Conservation (phyloP, 1,140 invertebrate genomes). For the Penaeus japonicus region DNA sequence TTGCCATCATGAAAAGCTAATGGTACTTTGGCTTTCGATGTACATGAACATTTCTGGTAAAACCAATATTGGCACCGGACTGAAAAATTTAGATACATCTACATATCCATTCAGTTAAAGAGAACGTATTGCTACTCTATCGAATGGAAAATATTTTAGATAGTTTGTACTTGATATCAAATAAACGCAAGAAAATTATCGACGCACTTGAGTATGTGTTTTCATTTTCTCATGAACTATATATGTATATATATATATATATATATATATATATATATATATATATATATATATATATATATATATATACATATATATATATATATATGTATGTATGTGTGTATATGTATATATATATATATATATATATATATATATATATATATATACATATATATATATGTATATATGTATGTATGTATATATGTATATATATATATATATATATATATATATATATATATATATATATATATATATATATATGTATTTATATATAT, state of each 20-base stretch:
- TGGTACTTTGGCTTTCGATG: not conserved
- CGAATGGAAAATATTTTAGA: not conserved
- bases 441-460: not conserved
- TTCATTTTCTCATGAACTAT: too few relatives aligned
- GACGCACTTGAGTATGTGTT: too few relatives aligned
- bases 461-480: not conserved
- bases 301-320: not conserved
- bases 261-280: slow-evolving; percentile 15
- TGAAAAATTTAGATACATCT: not conserved
- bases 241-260: slow-evolving; percentile 18
- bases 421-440: not conserved
- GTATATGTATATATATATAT: not conserved
- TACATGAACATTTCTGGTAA: not conserved
- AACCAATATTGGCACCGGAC: not conserved
- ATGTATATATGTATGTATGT: not conserved
- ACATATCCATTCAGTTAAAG: not conserved
- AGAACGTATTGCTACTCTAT: not conserved
- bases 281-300: not conserved
- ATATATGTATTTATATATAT: not conserved
- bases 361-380: not conserved
- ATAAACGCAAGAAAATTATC: too few relatives aligned
- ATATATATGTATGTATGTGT: not conserved
- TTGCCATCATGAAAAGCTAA: not conserved
- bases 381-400: not conserved
- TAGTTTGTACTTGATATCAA: not conserved